phyloP scores from a whole-genome alignment of 2,113 vertebrate genomes.

The Ophthalmolycus amberensis region DNA sequence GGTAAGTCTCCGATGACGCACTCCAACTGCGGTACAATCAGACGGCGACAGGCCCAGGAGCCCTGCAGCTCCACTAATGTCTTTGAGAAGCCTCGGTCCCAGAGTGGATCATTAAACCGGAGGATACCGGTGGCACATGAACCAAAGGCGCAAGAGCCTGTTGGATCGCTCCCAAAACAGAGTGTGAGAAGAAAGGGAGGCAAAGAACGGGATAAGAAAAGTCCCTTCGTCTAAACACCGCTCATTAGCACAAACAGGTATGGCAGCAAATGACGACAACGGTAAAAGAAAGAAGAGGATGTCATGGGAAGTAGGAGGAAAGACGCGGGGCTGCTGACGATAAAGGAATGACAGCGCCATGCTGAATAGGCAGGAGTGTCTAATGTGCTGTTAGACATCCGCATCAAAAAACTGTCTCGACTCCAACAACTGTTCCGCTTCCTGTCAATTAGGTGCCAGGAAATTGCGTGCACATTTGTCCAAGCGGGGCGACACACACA shows the following conservation, averaged over 20 bases:
- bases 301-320: conserved; percentile 50
- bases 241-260: conserved; percentile 71
- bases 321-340: conserved; percentile 61
- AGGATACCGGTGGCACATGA: conserved; percentile 63
- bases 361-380: conserved; percentile 69
- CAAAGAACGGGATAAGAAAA: conserved; percentile 50
- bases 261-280: conserved; percentile 8
- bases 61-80: conserved; percentile 58
- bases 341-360: conserved; percentile 64
- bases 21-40: conserved; percentile 61
- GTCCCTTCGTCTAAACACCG: conserved; percentile 66
- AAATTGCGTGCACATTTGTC: conserved; percentile 66
- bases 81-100: conserved; percentile 67
- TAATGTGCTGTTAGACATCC: conserved; percentile 70
- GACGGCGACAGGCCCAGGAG: conserved; percentile 63
- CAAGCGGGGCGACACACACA: conserved; percentile 35
- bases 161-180: conserved; percentile 65
- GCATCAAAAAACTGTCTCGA: conserved; percentile 53
- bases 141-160: conserved; percentile 59
- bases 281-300: conserved; percentile 19
- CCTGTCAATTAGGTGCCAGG: conserved; percentile 76
- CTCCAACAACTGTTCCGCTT: conserved; percentile 66
- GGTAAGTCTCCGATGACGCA: conserved; percentile 58
- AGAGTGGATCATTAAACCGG: conserved; percentile 78
- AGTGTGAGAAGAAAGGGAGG: conserved; percentile 39